Evolutionary conservation across 2,888 invertebrate species (phyloP), one percentile per base, ranked within the genome.

Genomic region (Heterodera filipjevi): DNA sequence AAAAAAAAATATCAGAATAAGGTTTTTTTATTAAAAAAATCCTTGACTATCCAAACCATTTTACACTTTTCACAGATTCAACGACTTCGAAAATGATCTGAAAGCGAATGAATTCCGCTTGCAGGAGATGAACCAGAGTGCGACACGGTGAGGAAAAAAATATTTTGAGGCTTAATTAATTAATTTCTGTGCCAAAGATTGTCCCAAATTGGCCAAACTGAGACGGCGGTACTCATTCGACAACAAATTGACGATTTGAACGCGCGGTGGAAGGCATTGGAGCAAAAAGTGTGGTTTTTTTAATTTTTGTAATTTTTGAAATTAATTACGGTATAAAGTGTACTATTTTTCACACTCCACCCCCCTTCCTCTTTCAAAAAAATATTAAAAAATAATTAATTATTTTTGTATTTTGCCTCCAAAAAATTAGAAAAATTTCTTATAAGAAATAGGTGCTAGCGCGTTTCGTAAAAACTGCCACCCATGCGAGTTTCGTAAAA

Each of bases 51-150:
- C 14, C 46, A 12, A 12, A 49, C 19, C 19, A 16, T 12, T 49
- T 12, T 16, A 49, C 14, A 91, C 22, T 5, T 53, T 19, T 53
- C 16, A 14, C 46, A 59, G 59, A n/a, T 98, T 98, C 91, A 97
- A 98, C 90, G 98, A 99, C 91, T 99, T 98, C 93, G 95, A 95
- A 90, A 94, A 95, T 85, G 90, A 87, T 66, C 75, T 99, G 87
- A 95, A 95, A 89, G 96, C 97, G 5, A 84, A 84, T 90, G 97
- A 99, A 90, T 96, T 96, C 71, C 94, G 98, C 77, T 92, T 99
- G 85, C 96, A 96, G 33, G 97, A 99, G 91, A 95, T 99, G 95
- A 99, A 99, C 91, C 96, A 96, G 91, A 97, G 99, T 89, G 98
- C 98, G 46, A 95, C 97, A 89, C 46, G 75, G 75, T 75, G 33